Base-by-base conservation (phyloP, 2,797 vertebrate species). In the Myotis findleyi region DNA sequence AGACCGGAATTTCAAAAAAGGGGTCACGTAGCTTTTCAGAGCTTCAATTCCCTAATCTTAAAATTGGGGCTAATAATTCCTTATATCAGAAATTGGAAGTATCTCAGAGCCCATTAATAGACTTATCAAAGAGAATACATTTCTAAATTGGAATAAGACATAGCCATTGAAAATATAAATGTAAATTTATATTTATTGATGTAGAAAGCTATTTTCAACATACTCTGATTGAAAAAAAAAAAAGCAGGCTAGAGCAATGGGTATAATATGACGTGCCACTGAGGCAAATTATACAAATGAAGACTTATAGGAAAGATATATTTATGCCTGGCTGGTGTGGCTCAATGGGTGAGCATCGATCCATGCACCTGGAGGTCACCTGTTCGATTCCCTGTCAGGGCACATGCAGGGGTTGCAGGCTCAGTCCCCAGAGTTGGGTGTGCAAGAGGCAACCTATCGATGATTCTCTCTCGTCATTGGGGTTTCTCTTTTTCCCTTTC, bases 191-290 rank as follows among this genome's bases (percentile, higher is more conserved):
- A 76, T 62, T 76, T 92, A 25, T 44, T 95, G 25, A 77, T 57
- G 30, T 80, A 68, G 36, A 87, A 92, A 87, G 59, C 47, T 64
- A 51, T 71, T 87, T 92, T 62, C 59, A 87, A 55, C 20, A 91
- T 57, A 64, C 25, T 33, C 25, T 72, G n/a, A 93, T 44, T 55
- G 44, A 57, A 77, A 27, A 27, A 77, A 27, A 27, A 49, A 80
- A 62, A 77, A 59, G 68, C 57, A 93, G 14, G 16, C 18, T 87
- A 71, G 33, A 76, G 44, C 55, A 25, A 53, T 13, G 64, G 53
- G 9, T 25, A 72, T 3, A 25, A n/a, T 82, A 76, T 75, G 53
- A 69, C 10, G 44, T 73, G 7, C 44, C 33, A 81, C 38, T 76
- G 66, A 75, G 12, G 27, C 51, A 82, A 79, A 84, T n/a, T 88